Conservation (phyloP, 30 jellyfish, hydroid and myxozoan species). For the Rhopilema esculentum region DNA sequence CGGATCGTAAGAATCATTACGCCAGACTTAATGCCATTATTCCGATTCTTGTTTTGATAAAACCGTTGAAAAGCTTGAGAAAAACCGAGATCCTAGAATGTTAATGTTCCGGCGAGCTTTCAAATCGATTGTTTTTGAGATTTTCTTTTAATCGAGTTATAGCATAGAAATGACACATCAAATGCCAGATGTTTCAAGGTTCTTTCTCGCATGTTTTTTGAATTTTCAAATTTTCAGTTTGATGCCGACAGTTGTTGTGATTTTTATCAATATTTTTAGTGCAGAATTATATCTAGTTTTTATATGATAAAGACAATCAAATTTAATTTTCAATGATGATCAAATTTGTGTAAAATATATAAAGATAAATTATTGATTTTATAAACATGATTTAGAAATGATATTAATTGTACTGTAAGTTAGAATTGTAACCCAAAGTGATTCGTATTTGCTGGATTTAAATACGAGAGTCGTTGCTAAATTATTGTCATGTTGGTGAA, state of each 20-base stretch:
- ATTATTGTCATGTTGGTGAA: not conserved
- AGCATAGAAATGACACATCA: not conserved
- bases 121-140: constrained; percentile 42
- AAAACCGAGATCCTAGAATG: constrained; percentile 17
- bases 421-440: not conserved
- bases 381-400: constrained; percentile 48
- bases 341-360: constrained; percentile 36
- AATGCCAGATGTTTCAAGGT: constrained; percentile 3
- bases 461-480: not conserved
- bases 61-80: constrained; percentile 48
- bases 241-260: constrained; percentile 3
- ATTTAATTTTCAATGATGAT: constrained; percentile 40
- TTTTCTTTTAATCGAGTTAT: constrained; percentile 52
- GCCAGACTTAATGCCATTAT: constrained; percentile 50
- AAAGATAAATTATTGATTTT: constrained; percentile 52
- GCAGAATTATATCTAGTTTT: constrained; percentile 21
- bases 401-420: not conserved
- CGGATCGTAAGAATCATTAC: constrained; percentile 7
- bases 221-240: not conserved
- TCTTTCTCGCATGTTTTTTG: constrained; percentile 8
- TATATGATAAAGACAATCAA: constrained; percentile 34
- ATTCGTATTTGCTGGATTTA: constrained; percentile 32
- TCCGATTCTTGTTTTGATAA: constrained; percentile 50
- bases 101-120: constrained; percentile 48
- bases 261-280: constrained; percentile 46